Conservation (phyloP, 2,797 vertebrate species). For the Lagorchestes hirsutus region DNA sequence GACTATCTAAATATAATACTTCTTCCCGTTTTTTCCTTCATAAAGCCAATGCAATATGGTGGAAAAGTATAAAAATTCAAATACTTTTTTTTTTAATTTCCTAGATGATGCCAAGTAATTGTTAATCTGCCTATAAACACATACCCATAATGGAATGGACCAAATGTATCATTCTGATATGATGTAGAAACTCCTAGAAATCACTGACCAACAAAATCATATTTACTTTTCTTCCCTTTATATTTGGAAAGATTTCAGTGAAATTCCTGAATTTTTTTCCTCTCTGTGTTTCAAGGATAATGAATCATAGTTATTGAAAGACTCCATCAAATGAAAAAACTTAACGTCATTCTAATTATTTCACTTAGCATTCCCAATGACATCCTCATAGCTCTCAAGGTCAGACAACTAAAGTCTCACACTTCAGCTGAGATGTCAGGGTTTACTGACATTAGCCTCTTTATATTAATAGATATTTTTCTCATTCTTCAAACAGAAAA, state of each 20-base stretch:
- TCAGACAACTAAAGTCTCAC: neutral
- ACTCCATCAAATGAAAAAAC: neutral
- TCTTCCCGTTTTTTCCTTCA: neutral
- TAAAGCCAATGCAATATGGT: neutral
- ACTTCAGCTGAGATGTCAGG: neutral
- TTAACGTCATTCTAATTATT: neutral
- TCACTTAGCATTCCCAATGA: neutral
- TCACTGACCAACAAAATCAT: neutral
- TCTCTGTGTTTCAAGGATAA: neutral
- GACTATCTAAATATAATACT: neutral
- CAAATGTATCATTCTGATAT: neutral
- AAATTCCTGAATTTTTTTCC: neutral
- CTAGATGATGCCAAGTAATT: neutral
- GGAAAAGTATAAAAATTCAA: neutral
- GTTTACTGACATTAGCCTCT: neutral
- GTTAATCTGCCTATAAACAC: neutral
- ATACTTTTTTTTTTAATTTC: neutral
- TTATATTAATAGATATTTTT: slow-evolving; percentile 5
- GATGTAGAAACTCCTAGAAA: neutral
- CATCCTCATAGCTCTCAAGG: slow-evolving; percentile 32
- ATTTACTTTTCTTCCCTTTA: neutral
- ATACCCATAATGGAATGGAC: neutral
- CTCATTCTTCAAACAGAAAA: slow-evolving; percentile 1
- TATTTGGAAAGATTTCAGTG: slow-evolving; percentile 3
- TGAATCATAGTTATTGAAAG: neutral